phyloP scores from a whole-genome alignment of 2,113 vertebrate genomes.

The Myotis davidii region DNA sequence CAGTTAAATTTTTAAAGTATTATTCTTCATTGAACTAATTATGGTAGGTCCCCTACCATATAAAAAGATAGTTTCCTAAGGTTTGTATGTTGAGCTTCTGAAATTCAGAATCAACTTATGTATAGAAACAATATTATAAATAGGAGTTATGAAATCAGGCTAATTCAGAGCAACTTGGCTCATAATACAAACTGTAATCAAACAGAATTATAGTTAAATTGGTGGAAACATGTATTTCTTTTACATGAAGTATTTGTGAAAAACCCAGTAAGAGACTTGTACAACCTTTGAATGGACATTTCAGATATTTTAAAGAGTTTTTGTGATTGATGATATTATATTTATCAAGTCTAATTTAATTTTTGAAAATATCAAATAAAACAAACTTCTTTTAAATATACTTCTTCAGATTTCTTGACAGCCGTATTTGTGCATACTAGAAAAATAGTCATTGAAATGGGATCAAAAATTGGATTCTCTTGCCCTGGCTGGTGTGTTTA shows the following conservation, averaged over 20 bases:
- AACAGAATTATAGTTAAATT: slow-evolving; percentile 19
- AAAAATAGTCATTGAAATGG: slow-evolving; percentile 18
- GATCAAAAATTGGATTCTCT: background rate
- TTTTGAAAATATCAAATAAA: slow-evolving; percentile 48
- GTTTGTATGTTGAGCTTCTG: slow-evolving; percentile 34
- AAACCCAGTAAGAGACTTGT: background rate
- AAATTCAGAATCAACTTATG: slow-evolving; percentile 28
- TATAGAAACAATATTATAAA: background rate
- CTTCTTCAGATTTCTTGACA: slow-evolving; percentile 43
- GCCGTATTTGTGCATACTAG: slow-evolving; percentile 1
- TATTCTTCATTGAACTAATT: background rate
- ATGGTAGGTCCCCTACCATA: background rate
- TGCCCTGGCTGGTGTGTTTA: too few species aligned
- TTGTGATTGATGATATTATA: background rate
- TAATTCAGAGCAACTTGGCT: background rate
- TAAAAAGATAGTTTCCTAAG: background rate
- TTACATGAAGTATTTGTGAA: background rate
- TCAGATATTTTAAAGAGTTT: background rate
- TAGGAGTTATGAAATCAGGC: background rate
- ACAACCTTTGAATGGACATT: slow-evolving; percentile 16
- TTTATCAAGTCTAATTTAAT: slow-evolving; percentile 11
- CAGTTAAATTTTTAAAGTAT: background rate
- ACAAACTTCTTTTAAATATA: background rate
- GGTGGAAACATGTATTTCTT: background rate
- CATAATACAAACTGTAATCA: slow-evolving; percentile 31